These are phyloP conservation scores for Bolinopsis microptera DNA, from an alignment of 37 sponge, comb jelly and placozoan genomes.

Conservation along the genomic window DNA sequence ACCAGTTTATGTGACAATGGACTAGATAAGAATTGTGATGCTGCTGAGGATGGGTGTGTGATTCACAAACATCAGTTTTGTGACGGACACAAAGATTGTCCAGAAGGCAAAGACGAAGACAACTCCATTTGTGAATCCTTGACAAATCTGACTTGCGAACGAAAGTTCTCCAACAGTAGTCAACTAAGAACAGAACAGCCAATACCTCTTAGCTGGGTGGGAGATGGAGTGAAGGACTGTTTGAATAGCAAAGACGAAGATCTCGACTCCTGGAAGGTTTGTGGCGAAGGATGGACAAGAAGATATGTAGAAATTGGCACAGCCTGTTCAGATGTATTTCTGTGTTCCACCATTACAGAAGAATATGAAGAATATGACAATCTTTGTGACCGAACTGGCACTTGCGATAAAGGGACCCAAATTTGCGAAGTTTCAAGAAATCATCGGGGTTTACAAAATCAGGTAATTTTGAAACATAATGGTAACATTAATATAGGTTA, in stretches of 20 bases:
- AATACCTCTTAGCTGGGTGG: neutral
- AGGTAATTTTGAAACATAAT: neutral
- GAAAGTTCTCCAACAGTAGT: neutral
- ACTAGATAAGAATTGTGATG: neutral
- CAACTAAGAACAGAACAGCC: neutral
- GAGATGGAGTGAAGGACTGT: conserved; percentile 5
- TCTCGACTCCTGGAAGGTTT: neutral
- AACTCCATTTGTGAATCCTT: neutral
- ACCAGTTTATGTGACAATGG: neutral
- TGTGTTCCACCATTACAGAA: neutral
- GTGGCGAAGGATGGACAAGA: neutral
- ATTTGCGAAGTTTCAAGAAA: neutral
- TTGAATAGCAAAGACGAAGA: neutral
- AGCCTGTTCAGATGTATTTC: neutral
- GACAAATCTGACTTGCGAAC: neutral
- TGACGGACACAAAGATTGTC: neutral
- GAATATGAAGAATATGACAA: neutral
- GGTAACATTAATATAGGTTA: neutral
- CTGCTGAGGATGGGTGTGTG: neutral
- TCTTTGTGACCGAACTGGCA: neutral
- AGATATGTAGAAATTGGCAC: neutral
- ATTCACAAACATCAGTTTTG: conserved; percentile 26
- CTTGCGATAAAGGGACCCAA: neutral
- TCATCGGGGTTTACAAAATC: neutral
- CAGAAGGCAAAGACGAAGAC: neutral